Percentiles rank a stretch among this genome's conserved stretches.
phyloP scores from a whole-genome alignment of 2,888 invertebrate species.

The Frankliniella intonsa region DNA sequence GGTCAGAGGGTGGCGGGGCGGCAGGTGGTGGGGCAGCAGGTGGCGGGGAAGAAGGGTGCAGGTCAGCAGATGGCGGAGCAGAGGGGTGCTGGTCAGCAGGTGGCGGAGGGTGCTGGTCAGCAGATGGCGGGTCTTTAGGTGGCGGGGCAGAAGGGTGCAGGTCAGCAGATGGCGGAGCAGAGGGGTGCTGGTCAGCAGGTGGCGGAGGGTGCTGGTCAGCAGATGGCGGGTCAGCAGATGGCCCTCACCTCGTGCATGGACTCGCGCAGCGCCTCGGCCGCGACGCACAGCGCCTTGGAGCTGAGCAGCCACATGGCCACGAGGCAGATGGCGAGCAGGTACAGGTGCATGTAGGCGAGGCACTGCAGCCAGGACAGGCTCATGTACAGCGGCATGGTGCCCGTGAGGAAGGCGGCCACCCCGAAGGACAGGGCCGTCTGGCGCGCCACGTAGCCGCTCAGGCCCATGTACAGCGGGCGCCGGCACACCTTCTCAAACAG shows the following conservation, averaged over 20 bases:
- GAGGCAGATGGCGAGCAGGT: not conserved
- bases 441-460: not conserved
- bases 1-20: no score
- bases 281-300: not conserved
- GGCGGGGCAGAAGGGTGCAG: no score
- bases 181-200: no score
- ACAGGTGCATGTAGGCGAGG: conserved; percentile 3
- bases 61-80: no score
- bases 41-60: no score
- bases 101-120: no score
- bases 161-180: no score
- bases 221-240: no score
- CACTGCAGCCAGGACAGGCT: not conserved
- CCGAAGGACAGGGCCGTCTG: not conserved
- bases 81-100: no score
- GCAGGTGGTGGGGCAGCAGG: no score
- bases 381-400: conserved; percentile 19
- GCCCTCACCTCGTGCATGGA: not conserved
- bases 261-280: not conserved
- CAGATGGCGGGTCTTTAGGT: no score
- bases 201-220: no score
- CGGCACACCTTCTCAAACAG: not conserved
- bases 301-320: conserved; percentile 4
- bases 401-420: not conserved
- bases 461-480: not conserved